phyloP scores from a whole-genome alignment of 2,113 vertebrate genomes.

The Meleagris gallopavo region DNA sequence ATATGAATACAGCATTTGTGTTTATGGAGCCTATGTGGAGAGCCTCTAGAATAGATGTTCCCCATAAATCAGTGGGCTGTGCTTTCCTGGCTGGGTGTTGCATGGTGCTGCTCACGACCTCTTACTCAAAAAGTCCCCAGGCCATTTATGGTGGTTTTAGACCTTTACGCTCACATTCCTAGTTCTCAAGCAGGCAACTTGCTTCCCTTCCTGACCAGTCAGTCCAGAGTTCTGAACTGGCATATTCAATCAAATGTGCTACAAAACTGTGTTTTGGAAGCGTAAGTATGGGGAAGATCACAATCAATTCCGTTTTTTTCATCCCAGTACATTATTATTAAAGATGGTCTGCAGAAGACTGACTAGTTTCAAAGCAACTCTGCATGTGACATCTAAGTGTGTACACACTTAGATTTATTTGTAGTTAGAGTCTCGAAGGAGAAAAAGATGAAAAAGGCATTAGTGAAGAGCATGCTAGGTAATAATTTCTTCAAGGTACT shows the following conservation, averaged over 20 bases:
- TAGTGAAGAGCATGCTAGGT: background rate
- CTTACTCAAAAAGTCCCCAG: background rate
- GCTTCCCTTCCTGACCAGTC: background rate
- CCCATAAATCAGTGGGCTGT: background rate
- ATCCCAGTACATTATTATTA: background rate
- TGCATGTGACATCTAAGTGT: background rate
- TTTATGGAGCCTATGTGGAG: background rate
- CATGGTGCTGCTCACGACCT: background rate
- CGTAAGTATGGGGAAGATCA: background rate
- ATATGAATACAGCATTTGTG: background rate
- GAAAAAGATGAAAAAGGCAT: background rate
- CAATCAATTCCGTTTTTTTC: background rate
- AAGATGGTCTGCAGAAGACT: background rate
- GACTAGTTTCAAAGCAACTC: background rate
- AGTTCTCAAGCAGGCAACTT: background rate
- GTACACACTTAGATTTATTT: background rate
- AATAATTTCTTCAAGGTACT: background rate
- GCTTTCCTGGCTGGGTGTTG: background rate
- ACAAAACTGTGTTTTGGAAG: background rate
- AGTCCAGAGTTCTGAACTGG: background rate
- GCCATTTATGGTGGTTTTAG: background rate
- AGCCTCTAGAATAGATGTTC: background rate
- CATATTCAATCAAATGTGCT: background rate
- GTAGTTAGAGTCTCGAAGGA: background rate
- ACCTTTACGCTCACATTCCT: background rate